Evolutionary conservation across 2,113 vertebrate species (phyloP).

Genomic region (Hylia prasina): DNA sequence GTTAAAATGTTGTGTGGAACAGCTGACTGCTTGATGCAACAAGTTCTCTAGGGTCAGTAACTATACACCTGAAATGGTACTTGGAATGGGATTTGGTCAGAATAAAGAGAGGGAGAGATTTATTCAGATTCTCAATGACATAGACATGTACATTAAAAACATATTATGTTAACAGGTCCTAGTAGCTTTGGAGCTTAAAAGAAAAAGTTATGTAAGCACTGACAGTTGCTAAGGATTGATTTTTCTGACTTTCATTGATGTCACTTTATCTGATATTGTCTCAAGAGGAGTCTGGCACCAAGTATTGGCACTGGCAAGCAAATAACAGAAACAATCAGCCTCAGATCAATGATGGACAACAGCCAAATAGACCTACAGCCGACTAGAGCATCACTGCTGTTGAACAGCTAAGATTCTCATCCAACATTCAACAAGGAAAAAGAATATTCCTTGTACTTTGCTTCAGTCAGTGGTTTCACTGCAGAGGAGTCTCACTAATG

Average conservation of each 20-base stretch:
- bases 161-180: not conserved
- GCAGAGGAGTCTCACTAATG: not conserved
- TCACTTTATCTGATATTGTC: not conserved
- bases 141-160: not conserved
- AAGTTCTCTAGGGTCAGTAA: not conserved
- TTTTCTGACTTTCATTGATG: not conserved
- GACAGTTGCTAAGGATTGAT: not conserved
- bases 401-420: not conserved
- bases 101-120: not conserved
- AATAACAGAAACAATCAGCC: not conserved
- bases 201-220: not conserved
- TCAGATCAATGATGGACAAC: not conserved
- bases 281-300: not conserved
- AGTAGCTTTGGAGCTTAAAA: not conserved
- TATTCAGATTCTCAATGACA: not conserved
- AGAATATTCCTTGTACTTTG: not conserved
- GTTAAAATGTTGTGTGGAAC: not conserved
- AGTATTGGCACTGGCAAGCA: not conserved
- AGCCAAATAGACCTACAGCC: not conserved
- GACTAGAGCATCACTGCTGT: not conserved
- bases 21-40: not conserved
- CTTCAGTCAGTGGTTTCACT: not conserved
- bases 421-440: not conserved
- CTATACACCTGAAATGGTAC: not conserved
- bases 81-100: not conserved